phyloP scores from a whole-genome alignment of 2,888 invertebrate species.

The Helobdella robusta region DNA sequence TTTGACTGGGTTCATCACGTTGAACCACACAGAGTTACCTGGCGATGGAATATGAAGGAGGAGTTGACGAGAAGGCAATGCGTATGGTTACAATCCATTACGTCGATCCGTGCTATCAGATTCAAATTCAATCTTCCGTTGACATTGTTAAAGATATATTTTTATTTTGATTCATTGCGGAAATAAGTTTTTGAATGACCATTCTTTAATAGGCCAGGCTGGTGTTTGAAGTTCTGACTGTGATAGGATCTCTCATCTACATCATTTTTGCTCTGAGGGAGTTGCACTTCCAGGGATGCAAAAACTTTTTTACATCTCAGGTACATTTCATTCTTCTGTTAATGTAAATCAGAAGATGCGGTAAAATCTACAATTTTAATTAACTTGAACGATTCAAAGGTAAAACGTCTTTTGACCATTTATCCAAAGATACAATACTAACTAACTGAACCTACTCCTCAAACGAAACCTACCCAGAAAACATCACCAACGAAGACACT shows the following conservation, averaged over 20 bases:
- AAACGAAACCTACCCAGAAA: conserved; percentile 55
- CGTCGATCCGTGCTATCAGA: conserved; percentile 44
- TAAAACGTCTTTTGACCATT: no score
- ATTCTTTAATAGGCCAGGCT: conserved; percentile 54
- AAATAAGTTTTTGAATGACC: not conserved
- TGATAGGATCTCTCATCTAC: conserved; percentile 73
- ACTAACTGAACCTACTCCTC: not conserved
- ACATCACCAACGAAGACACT: conserved; percentile 81
- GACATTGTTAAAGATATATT: conserved; percentile 40
- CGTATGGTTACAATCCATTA: no score
- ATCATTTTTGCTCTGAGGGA: conserved; percentile 74
- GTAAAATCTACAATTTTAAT: no score
- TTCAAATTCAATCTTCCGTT: conserved; percentile 38
- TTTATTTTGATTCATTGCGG: not conserved
- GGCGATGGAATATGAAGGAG: no score
- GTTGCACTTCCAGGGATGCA: conserved; percentile 77
- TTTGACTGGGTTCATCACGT: no score
- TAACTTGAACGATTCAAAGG: no score
- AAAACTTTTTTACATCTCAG: conserved; percentile 88
- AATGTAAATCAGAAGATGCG: no score
- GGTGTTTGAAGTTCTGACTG: conserved; percentile 66
- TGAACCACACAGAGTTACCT: no score
- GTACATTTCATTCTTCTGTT: no score
- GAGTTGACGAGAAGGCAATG: no score
- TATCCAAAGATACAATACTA: no score